phyloP scores from a whole-genome alignment of 2,797 vertebrate genomes.

The Semaprochilodus insignis region DNA sequence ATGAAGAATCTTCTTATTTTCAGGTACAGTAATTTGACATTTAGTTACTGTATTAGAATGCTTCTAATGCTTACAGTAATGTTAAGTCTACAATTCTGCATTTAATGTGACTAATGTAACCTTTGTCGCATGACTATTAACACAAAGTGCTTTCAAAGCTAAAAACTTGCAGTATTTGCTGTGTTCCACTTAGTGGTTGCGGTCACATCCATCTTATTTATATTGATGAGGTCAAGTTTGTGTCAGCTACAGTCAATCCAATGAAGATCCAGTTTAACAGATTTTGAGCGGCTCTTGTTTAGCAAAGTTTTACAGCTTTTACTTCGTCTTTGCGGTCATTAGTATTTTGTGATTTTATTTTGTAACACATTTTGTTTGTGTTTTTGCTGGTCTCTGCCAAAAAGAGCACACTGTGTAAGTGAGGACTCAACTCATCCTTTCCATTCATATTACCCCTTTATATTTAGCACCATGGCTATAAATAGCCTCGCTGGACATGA shows the following conservation, averaged over 20 bases:
- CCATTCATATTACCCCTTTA: conserved; percentile 53
- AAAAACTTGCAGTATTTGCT: no score
- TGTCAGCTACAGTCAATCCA: neutral
- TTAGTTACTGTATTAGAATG: no score
- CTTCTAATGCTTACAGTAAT: no score
- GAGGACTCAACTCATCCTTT: conserved; percentile 1
- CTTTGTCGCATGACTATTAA: no score
- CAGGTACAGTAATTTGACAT: no score
- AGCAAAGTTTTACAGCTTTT: no score
- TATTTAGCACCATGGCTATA: conserved; percentile 68
- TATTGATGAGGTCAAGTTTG: neutral
- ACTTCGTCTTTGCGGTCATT: no score
- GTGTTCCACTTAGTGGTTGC: no score
- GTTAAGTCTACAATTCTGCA: no score
- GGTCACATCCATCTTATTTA: neutral
- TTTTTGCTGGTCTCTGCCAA: neutral
- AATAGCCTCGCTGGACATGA: conserved; percentile 61
- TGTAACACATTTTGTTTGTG: neutral
- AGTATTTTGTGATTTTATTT: neutral
- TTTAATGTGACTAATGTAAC: no score
- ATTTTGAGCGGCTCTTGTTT: neutral
- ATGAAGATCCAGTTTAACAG: neutral
- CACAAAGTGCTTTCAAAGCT: no score
- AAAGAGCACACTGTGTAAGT: neutral
- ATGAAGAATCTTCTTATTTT: no score